Base-by-base conservation (phyloP, 2,797 vertebrate species). In the Zenarchopterus dispar region DNA sequence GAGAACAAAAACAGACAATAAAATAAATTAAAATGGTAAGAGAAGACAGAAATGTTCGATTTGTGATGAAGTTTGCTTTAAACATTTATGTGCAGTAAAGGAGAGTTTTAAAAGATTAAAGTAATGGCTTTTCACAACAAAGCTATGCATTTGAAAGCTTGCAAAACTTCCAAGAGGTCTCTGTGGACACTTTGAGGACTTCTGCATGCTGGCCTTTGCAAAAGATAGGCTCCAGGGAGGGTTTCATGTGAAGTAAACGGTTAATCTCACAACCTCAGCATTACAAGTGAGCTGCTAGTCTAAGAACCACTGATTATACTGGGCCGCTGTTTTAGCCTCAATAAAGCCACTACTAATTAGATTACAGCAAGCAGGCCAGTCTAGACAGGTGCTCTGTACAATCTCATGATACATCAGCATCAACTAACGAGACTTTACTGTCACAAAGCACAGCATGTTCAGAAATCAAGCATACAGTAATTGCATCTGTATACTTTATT, bases 321-420 rank as follows among this genome's bases (percentile, higher is more conserved):
- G 61, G 56, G 60, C 73, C 1, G 31, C 76, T 79, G 57, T 68
- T 85, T 70, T 57, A 84, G 72, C 67, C 71, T 80, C 66, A 48
- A 82, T 85, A 82, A 90, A 89, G 79, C 78, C 15, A 21, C 77
- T 55, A 36, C 66, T 89, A 91, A 91, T 90, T 91, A 88, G 81
- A 93, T 92, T 90, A 91, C 60, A 65, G 71, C 66, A 69, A 84
- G 70, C 72, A 80, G 58, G 59, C 68, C 77, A 66, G 84, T 90
- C 88, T 88, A 91, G 88, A 89, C 88, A 82, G 82, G 82, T 89
- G 62, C 77, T 86, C 72, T 67, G 62, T 62, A 68, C 75, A 79
- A 84, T 76, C 84, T 72, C 56, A 70, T 43, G 8, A 64, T 67
- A 86, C 70, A 80, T 54, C 21, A 42, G 60, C 64, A 77, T 80